These are phyloP conservation scores for Drosophila miranda DNA, from an alignment of 1,140 invertebrate species.

Conservation along the genomic window DNA sequence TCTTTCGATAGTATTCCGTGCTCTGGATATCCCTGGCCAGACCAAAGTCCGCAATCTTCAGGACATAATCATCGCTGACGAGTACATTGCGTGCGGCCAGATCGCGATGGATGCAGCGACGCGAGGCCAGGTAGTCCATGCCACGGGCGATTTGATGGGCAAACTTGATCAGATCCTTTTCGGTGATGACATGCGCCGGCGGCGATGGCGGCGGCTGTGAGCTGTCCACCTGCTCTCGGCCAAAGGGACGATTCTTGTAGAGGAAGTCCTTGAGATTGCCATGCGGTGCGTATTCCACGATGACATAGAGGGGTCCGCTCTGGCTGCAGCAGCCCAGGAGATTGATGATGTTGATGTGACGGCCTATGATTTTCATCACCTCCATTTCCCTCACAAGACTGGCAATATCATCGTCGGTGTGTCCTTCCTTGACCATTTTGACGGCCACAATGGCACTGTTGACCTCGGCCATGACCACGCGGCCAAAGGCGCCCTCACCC, in stretches of 20 bases:
- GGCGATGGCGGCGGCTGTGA: slow-evolving; percentile 39
- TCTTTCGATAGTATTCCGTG: slow-evolving; percentile 98
- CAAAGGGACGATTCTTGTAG: slow-evolving; percentile 89
- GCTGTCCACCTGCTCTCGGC: slow-evolving; percentile 83
- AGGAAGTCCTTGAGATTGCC: slow-evolving; percentile 98
- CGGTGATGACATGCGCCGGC: slow-evolving; percentile 90
- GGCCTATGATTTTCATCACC: slow-evolving; percentile 99
- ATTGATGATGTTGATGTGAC: slow-evolving; percentile 98
- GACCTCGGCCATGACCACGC: slow-evolving; percentile 94
- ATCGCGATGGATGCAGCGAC: slow-evolving; percentile 97
- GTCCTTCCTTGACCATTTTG: slow-evolving; percentile 99
- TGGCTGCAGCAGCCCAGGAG: slow-evolving; percentile 98
- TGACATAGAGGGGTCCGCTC: slow-evolving; percentile 95
- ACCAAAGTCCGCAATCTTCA: slow-evolving; percentile 99
- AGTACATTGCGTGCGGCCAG: slow-evolving; percentile 98
- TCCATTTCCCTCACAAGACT: slow-evolving; percentile 99
- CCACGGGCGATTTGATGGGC: slow-evolving; percentile 98
- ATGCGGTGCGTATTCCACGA: slow-evolving; percentile 97
- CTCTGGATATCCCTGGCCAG: slow-evolving; percentile 96
- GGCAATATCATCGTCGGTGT: slow-evolving; percentile 98
- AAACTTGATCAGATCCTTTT: slow-evolving; percentile 97
- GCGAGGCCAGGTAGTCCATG: slow-evolving; percentile 98
- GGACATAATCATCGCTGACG: slow-evolving; percentile 94
- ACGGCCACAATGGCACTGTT: slow-evolving; percentile 96
- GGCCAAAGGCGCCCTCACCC: slow-evolving; percentile 97